phyloP scores from a whole-genome alignment of 2,113 vertebrate genomes.

The Machaerirhynchus nigripectus region DNA sequence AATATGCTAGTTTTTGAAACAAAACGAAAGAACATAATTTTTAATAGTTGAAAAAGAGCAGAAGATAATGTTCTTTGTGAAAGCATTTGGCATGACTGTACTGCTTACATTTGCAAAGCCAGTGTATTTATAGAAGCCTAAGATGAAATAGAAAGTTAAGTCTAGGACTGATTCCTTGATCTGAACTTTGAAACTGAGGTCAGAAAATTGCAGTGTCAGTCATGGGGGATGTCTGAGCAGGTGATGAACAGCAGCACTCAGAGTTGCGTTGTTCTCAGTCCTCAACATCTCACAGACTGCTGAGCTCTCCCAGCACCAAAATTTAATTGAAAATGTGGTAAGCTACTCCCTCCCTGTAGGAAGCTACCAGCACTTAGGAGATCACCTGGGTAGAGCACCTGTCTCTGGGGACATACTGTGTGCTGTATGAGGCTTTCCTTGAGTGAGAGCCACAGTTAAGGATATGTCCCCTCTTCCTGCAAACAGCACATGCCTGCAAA shows the following conservation, averaged over 20 bases:
- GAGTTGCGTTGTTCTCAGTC: neutral
- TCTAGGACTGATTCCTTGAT: neutral
- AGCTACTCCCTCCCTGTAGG: neutral
- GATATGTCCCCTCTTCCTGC: neutral
- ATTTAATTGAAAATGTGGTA: neutral
- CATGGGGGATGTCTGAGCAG: neutral
- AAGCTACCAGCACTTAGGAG: neutral
- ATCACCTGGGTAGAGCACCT: neutral
- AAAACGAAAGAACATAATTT: neutral
- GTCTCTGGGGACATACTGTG: neutral
- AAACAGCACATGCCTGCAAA: neutral
- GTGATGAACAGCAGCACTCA: neutral
- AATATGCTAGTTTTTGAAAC: neutral
- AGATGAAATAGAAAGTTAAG: conserved; percentile 52
- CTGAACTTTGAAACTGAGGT: conserved; percentile 26
- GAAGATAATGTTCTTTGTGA: neutral
- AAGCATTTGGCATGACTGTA: neutral
- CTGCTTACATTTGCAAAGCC: neutral
- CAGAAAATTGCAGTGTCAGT: conserved; percentile 43
- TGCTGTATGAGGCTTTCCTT: neutral
- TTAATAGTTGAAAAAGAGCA: neutral
- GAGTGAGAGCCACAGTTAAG: neutral
- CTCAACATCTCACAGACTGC: neutral
- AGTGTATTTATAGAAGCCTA: conserved; percentile 39
- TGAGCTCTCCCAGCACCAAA: neutral